Percentiles rank a stretch among this genome's conserved stretches.
Conservation (phyloP, 2,113 vertebrate species). For the Arizona elegans region DNA sequence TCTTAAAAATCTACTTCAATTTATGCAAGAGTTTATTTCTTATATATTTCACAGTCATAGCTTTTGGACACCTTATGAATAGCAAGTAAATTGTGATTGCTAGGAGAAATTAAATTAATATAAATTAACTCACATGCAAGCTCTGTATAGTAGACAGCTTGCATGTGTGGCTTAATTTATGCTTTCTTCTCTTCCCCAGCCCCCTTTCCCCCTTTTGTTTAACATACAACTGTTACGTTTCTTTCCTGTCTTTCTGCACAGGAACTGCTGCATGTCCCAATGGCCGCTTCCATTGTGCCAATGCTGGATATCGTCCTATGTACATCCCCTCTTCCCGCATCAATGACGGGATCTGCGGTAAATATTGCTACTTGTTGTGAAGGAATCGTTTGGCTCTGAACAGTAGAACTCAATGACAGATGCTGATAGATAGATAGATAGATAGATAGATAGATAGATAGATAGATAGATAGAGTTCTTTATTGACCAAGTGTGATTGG, state of each 20-base stretch:
- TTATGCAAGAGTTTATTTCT: background rate
- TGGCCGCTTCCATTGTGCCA: conserved; percentile 86
- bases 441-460: too few species aligned
- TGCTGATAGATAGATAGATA: too few species aligned
- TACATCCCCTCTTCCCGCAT: conserved; percentile 85
- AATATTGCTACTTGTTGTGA: conserved; percentile 18
- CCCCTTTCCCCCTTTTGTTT: background rate
- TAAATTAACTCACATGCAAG: background rate
- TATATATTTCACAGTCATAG: background rate
- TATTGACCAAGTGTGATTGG: too few species aligned
- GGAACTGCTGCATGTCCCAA: conserved; percentile 88
- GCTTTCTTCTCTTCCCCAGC: too few species aligned
- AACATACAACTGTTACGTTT: rapidly evolving
- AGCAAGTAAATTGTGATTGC: background rate
- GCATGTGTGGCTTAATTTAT: background rate
- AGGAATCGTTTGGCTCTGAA: background rate
- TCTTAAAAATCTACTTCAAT: background rate
- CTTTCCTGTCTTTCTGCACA: conserved; percentile 35
- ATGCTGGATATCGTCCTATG: conserved; percentile 77
- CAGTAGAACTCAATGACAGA: background rate
- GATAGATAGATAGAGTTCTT: too few species aligned
- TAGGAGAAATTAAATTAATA: background rate
- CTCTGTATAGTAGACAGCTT: background rate
- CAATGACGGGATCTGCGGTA: conserved; percentile 90
- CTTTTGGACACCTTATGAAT: background rate